Evolutionary conservation across 2,888 invertebrate species (phyloP), one percentile per base, ranked within the genome.

Genomic region (Danaus chrysippus): DNA sequence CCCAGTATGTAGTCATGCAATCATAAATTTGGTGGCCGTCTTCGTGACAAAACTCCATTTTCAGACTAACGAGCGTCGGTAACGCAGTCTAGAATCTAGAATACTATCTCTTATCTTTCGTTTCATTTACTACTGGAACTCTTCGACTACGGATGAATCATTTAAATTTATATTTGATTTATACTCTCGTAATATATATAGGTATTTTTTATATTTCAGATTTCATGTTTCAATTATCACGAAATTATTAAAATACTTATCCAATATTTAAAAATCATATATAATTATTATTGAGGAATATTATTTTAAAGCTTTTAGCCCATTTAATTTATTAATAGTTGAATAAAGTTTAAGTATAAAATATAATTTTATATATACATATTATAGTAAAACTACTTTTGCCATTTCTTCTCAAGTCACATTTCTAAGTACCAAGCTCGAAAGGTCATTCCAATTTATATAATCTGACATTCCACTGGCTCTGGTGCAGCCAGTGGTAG

Each of bases 41-140:
- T 80, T 78, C 82, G 81, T 82, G 82, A 77, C 79, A 77, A 79
- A 76, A 71, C 69, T 68, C 79, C 77, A 75, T 82, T 81, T 68
- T 70, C 61, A 59, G 64, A 54, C 65, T 78, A 81, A 78, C 78
- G 79, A 79, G 77, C 72, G 59, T 57, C 58, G 54, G 69, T 68
- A 70, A 72, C 71, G 71, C 70, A 68, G 71, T 67, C 64, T 64
- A 62, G 70, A 65, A 72, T 72, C 73, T 70, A 56, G 68, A 70
- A 66, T 72, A 70, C 68, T 71, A 72, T 73, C 70, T 68, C 63
- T 73, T 76, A 77, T 73, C 70, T 67, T 62, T 56, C 34, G 63
- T 59, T 66, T 65, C 67, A 70, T 70, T 70, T 68, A 13, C 41
- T 46, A 49, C 46, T 17, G 56, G 54, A 19, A 34, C 3, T 34